phyloP scores from a whole-genome alignment of 2,797 vertebrate species.

The Typhlichthys subterraneus region DNA sequence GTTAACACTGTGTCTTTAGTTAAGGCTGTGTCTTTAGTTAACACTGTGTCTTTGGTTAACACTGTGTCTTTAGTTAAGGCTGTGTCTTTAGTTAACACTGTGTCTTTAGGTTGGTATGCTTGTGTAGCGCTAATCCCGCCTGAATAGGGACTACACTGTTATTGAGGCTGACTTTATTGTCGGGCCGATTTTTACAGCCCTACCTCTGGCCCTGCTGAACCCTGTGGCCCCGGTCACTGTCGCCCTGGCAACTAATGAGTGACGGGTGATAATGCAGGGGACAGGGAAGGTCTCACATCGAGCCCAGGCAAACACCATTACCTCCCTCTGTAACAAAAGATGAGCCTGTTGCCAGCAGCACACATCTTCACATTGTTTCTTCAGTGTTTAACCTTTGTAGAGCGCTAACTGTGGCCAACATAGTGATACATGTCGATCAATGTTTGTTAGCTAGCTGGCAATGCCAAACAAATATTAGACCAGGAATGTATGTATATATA shows the following conservation, averaged over 20 bases:
- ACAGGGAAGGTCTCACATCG: constrained; percentile 56
- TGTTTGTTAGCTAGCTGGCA: too few relatives aligned
- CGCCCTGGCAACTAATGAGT: constrained; percentile 74
- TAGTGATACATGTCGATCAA: too few relatives aligned
- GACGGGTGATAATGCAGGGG: constrained; percentile 64
- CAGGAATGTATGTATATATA: constrained; percentile 6
- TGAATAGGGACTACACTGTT: constrained; percentile 62
- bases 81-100: constrained; percentile 48
- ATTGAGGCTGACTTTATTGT: constrained; percentile 65
- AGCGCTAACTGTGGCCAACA: too few relatives aligned
- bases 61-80: constrained; percentile 45
- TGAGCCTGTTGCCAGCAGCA: too few relatives aligned
- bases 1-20: constrained; percentile 20
- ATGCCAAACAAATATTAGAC: too few relatives aligned
- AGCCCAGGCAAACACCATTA: constrained; percentile 11
- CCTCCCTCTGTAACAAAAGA: neutral
- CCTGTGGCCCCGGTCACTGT: constrained; percentile 70
- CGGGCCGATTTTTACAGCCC: constrained; percentile 72
- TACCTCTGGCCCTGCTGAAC: constrained; percentile 69
- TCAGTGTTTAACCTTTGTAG: too few relatives aligned
- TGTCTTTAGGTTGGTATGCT: constrained; percentile 29
- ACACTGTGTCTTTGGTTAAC: constrained; percentile 31
- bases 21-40: constrained; percentile 9
- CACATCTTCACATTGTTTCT: too few relatives aligned
- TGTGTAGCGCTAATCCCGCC: constrained; percentile 63